Conservation (phyloP, 2,113 vertebrate genomes). For the Petaurus breviceps region DNA sequence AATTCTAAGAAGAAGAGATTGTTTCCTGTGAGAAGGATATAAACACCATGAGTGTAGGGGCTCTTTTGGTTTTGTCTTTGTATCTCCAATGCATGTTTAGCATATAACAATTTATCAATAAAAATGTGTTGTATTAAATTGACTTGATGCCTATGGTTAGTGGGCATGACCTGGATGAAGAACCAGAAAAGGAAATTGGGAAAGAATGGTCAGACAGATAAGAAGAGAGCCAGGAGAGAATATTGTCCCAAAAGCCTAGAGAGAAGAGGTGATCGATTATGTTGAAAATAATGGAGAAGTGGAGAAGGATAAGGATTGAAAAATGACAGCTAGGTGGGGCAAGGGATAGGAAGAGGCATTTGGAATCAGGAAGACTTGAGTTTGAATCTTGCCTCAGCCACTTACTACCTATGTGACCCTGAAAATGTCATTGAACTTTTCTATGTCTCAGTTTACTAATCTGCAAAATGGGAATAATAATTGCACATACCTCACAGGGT, state of each 20-base stretch:
- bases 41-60: neutral
- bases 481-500: neutral
- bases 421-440: neutral
- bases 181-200: neutral
- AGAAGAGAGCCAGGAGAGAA: neutral
- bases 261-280: neutral
- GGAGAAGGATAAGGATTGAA: neutral
- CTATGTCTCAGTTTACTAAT: neutral
- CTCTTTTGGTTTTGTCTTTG: neutral
- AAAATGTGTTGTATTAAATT: neutral
- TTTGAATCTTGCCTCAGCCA: neutral
- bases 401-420: neutral
- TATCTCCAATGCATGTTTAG: neutral
- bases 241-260: neutral
- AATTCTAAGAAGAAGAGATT: neutral
- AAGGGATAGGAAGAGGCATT: neutral
- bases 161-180: neutral
- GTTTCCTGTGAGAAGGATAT: neutral
- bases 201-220: neutral
- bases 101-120: neutral
- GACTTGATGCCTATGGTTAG: neutral
- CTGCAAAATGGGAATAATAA: neutral
- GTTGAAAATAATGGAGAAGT: neutral
- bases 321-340: neutral
- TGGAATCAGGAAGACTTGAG: neutral